These are phyloP conservation scores for Rhadina sibilatrix DNA, from an alignment of 2,113 vertebrate genomes.

Conservation along the genomic window DNA sequence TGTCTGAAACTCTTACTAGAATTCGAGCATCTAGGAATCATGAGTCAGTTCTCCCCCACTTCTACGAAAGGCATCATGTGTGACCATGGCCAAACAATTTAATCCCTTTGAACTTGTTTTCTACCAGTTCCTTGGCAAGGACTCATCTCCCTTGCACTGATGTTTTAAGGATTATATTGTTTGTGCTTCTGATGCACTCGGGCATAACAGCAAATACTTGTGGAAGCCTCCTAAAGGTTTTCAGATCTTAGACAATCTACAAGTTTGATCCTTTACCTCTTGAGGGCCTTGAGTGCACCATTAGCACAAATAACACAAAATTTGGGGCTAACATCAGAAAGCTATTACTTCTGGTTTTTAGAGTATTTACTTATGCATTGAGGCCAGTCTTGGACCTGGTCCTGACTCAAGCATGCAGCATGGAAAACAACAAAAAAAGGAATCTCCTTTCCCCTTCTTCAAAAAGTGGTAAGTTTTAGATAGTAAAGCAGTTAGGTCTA, in stretches of 20 bases:
- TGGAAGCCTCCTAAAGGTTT: not conserved
- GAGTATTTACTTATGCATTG: not conserved
- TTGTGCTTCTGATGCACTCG: not conserved
- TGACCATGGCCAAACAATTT: not conserved
- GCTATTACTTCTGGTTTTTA: not conserved
- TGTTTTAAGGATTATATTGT: not conserved
- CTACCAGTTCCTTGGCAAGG: not conserved
- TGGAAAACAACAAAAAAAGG: not conserved
- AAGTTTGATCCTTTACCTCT: not conserved
- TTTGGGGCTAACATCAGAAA: not conserved
- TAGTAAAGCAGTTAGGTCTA: not conserved
- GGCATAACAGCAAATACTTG: not conserved
- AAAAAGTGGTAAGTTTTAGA: not conserved
- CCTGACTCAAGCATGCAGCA: not conserved
- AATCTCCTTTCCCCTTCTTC: not conserved
- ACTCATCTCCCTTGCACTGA: not conserved
- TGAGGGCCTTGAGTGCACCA: not conserved
- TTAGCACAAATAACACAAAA: not conserved
- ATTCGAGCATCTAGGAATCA: not conserved
- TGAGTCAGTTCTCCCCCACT: not conserved
- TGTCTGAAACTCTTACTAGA: not conserved
- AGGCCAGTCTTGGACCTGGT: not conserved
- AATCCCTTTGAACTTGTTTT: not conserved
- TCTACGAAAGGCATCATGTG: not conserved
- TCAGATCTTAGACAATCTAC: not conserved